phyloP scores from a whole-genome alignment of 2,797 vertebrate genomes.

The Alauda arvensis region DNA sequence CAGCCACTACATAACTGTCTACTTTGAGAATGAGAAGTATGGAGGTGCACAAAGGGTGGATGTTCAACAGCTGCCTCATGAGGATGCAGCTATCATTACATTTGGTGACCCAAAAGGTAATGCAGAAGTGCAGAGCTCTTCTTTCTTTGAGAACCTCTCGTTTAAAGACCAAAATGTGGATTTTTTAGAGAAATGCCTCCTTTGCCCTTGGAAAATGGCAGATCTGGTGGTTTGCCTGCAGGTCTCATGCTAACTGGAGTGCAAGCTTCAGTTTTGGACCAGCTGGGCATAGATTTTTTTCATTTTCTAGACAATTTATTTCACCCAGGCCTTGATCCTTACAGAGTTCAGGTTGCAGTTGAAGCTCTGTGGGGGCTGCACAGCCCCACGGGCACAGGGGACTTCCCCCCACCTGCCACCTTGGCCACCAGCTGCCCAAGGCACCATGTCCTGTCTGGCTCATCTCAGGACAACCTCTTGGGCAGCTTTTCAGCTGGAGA shows the following conservation, averaged over 20 bases:
- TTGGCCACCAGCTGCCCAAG: neutral
- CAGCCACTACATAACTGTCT: slow-evolving; percentile 70
- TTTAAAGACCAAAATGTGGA: neutral
- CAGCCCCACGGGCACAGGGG: fast-evolving
- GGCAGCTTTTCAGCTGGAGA: neutral
- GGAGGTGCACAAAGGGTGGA: slow-evolving; percentile 57
- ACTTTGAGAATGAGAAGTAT: slow-evolving; percentile 76
- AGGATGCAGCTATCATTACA: slow-evolving; percentile 78
- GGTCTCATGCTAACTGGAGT: neutral
- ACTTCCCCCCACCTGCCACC: fast-evolving
- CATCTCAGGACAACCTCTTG: neutral
- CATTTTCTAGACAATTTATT: neutral
- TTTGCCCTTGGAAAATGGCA: neutral
- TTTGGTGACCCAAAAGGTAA: slow-evolving; percentile 78
- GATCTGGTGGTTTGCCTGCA: neutral
- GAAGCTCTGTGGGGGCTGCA: neutral
- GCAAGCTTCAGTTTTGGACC: neutral
- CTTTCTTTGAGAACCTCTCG: neutral
- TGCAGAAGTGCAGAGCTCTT: neutral
- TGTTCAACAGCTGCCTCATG: slow-evolving; percentile 65
- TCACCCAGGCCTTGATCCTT: neutral
- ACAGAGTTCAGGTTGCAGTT: neutral
- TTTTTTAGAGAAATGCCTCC: neutral
- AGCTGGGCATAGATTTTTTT: neutral
- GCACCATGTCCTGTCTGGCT: neutral